Base-by-base conservation (phyloP, 2,113 vertebrate species). In the Tragelaphus strepsiceros region DNA sequence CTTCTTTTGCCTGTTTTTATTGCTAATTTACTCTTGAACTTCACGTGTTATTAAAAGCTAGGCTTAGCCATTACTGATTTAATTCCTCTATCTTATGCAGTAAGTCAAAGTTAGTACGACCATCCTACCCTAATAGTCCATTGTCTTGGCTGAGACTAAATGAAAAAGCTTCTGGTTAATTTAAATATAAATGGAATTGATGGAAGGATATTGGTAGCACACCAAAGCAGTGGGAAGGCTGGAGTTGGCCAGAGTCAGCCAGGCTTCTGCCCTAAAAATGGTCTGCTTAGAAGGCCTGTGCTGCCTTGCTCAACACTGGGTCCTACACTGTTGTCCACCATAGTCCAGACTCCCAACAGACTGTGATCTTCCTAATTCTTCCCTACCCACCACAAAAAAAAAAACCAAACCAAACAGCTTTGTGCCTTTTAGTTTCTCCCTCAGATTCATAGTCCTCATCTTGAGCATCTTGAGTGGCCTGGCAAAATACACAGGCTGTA, bases 41-140 rank as follows among this genome's bases (percentile, higher is more conserved):
- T 74, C 39, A 94, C 49, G 81, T 82, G 32, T 51, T 93, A 86
- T 71, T 71, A 74, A 43, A 83, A 83, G 53, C 32, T 32, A 83
- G 86, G 24, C 6, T 89, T 83, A 67, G 61, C 51, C 56, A 58
- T 94, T 71, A 59, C 61, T 39, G 53, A 64, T 59, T 74, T 82
- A 49, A 58, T 39, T 58, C 30, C 22, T 89, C 88, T 67, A 7
- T 58, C 51, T 71, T 51, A 16, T 4, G 13, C 2, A 83, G 6
- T 24, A 71, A 90, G 39, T 95, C 53, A 59, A 59, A 90, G 24
- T 89, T 35, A 74, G 17, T 74, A 59, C 46, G 74, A 19, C 32
- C 6, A 32, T 39, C 61, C 32, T 32, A 39, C 24, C 53, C 39
- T 74, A 39, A 74, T 46, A 59, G 53, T 58, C 43, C 1, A 8